These are phyloP conservation scores for Mustela nigripes DNA, from an alignment of 2,113 vertebrate genomes.

Conservation along the genomic window DNA sequence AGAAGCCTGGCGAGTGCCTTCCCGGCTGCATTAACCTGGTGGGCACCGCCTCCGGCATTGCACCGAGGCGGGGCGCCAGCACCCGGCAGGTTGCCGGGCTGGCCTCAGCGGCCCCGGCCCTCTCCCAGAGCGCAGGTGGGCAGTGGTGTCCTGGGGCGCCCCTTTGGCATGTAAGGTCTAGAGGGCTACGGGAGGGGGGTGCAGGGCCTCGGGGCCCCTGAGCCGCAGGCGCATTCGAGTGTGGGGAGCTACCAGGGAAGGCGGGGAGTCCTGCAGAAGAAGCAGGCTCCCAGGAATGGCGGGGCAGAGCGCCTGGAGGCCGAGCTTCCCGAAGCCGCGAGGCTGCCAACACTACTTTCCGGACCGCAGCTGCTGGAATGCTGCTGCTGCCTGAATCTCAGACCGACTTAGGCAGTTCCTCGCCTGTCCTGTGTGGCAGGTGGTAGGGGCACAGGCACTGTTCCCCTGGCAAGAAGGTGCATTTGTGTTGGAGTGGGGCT, in stretches of 20 bases:
- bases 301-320: slow-evolving; percentile 51
- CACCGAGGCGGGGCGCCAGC: slow-evolving; percentile 16
- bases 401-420: background rate
- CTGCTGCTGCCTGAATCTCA: background rate
- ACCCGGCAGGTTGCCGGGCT: background rate
- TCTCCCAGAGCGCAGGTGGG: background rate
- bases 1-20: slow-evolving; percentile 41
- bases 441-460: background rate
- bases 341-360: slow-evolving; percentile 68
- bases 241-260: background rate
- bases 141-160: background rate
- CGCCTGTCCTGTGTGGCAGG: background rate
- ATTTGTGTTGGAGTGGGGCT: background rate
- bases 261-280: slow-evolving; percentile 60
- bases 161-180: background rate
- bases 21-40: slow-evolving; percentile 45
- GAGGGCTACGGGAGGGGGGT: background rate
- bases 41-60: slow-evolving; percentile 61
- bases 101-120: background rate
- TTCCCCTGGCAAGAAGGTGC: background rate
- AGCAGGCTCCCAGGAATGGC: background rate
- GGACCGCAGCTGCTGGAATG: background rate
- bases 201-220: background rate
- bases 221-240: background rate
- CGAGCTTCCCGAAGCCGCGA: slow-evolving; percentile 50